Base-by-base conservation (phyloP, 2,888 invertebrate species). In the Drosophila eohydei region DNA sequence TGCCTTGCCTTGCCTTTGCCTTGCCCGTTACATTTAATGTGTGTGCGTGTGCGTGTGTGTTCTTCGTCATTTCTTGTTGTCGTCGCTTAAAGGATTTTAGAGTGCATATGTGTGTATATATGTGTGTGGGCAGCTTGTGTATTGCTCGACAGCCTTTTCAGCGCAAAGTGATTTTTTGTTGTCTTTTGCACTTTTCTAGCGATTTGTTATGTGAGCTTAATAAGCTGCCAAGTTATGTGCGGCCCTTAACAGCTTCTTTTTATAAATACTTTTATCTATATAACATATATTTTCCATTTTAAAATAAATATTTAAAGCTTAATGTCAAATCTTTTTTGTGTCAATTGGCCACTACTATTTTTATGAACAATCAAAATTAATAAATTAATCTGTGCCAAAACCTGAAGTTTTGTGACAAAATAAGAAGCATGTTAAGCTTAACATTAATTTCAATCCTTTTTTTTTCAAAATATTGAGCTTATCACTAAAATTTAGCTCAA, bases 121-220 rank as follows among this genome's bases (percentile, higher is more conserved):
- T 50, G 16, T 44, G 48, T 68, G 66, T 74, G 74, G 48, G 28
- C 54, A 46, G 54, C 54, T 58, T 69, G 44, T 71, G 55, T 78
- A 75, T 72, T 67, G 78, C 70, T 74, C 76, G 64, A 77, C 79
- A 72, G 68, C 64, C 70, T 71, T 83, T 86, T 78, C 87, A 83
- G 83, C 81, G 80, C 83, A 86, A 70, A 71, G 74, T 77, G 87
- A 83, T 83, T 83, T 43, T 51, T 30, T 65, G 81, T 76, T 83
- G 74, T 54, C 59, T 78, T 70, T 83, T 76, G 70, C 78, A 71
- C 64, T 78, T 73, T 69, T 72, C 69, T 54, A 65, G 67, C 67
- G 50, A 61, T 67, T 76, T 76, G 51, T 72, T 59, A 65, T 77
- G 68, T 48, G 62, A 51, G 55, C 62, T 73, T 73, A 67, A 73